phyloP scores from a whole-genome alignment of 2,888 invertebrate genomes.

The Coelogynopora nodosa region DNA sequence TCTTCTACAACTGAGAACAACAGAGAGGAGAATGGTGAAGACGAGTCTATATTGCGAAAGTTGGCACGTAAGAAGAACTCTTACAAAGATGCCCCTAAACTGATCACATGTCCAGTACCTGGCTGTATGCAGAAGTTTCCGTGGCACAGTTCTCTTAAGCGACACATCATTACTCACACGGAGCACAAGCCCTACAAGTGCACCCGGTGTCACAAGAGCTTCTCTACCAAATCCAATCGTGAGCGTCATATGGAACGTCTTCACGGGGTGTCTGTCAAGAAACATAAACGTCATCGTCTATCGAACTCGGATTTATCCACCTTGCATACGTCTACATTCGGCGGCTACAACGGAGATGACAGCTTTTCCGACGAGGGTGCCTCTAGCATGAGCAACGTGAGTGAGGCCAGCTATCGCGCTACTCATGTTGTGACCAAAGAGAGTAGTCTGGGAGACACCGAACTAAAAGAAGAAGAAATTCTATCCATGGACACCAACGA shows the following conservation, averaged over 20 bases:
- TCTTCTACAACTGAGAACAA: neutral
- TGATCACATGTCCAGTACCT: slow-evolving; percentile 78
- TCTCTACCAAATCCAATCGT: slow-evolving; percentile 94
- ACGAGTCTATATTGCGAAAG: neutral
- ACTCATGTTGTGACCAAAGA: neutral
- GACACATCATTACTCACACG: slow-evolving; percentile 90
- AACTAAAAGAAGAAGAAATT: slow-evolving; percentile 43
- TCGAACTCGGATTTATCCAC: slow-evolving; percentile 9
- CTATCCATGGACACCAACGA: slow-evolving; percentile 44
- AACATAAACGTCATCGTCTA: slow-evolving; percentile 16
- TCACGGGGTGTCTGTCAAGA: slow-evolving; percentile 42
- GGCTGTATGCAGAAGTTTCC: slow-evolving; percentile 87
- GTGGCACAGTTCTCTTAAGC: slow-evolving; percentile 88
- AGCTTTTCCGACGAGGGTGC: slow-evolving; percentile 4
- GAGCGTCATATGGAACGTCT: slow-evolving; percentile 74
- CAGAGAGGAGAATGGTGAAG: neutral
- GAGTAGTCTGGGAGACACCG: neutral
- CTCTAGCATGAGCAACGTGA: neutral
- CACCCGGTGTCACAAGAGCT: slow-evolving; percentile 82
- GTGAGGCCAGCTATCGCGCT: neutral
- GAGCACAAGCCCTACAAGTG: slow-evolving; percentile 93
- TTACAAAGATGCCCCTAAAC: slow-evolving; percentile 87
- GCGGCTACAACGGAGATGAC: neutral
- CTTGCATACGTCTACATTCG: neutral
- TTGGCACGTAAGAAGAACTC: slow-evolving; percentile 72